Percentiles rank a stretch among this genome's conserved stretches.
Evolutionary conservation across 2,113 vertebrate species (phyloP).

Genomic region (Prietella phreatophila): DNA sequence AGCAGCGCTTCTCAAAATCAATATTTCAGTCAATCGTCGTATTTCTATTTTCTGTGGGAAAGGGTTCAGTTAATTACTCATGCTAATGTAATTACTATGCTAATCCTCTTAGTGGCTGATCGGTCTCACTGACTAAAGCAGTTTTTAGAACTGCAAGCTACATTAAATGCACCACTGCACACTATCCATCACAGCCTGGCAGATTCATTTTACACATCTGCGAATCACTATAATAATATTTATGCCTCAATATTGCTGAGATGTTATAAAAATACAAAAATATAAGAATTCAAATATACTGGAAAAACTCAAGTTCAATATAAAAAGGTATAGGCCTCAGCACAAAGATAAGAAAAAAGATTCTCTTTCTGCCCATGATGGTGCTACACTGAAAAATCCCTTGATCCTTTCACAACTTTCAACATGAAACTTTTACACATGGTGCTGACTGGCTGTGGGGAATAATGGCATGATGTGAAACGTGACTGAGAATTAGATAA

Average conservation of each 20-base stretch:
- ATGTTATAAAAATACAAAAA: neutral
- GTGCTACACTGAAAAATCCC: neutral
- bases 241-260: conserved; percentile 15
- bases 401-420: conserved; percentile 7
- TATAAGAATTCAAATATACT: conserved; percentile 11
- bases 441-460: conserved; percentile 29
- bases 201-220: conserved; percentile 47
- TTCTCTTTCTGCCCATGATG: neutral
- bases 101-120: conserved; percentile 15
- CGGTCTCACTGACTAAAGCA: conserved; percentile 18
- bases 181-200: conserved; percentile 37
- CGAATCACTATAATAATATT: conserved; percentile 41
- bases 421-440: conserved; percentile 30
- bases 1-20: neutral
- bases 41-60: neutral
- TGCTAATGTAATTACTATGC: conserved; percentile 33
- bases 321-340: conserved; percentile 18
- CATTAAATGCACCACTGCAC: conserved; percentile 24
- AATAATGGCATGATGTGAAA: conserved; percentile 42
- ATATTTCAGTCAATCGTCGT: neutral
- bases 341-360: neutral
- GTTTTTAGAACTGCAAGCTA: conserved; percentile 29
- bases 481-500: conserved; percentile 42
- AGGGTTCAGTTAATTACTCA: conserved; percentile 7
- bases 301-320: neutral